Evolutionary conservation across 2,797 vertebrate genomes (phyloP), one percentile per base, ranked within the genome.

Genomic region (Paedocypris micromegethes): DNA sequence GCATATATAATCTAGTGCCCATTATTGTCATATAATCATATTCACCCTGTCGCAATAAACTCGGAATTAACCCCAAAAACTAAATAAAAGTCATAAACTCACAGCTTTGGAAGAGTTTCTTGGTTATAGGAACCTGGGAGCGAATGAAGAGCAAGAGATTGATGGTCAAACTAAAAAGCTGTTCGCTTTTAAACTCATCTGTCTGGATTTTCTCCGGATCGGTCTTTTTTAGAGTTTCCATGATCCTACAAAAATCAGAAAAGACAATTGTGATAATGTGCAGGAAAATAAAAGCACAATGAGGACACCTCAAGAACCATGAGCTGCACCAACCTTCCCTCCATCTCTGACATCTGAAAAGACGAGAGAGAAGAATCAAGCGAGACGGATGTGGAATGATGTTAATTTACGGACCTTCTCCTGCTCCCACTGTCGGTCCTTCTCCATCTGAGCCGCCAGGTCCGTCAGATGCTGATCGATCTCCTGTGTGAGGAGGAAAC

Each of bases 151-250:
- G 77, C 43, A 88, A 80, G 83, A 91, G 77, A 78, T 85, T 88
- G 82, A 84, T 82, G 72, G 86, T 79, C 73, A 90, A 83, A 59
- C 73, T 70, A 43, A 91, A 79, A 50, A 91, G 83, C 78, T 90
- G 89, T n/a, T 88, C 84, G 0, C 86, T 86, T 81, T 89, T 90
- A 52, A 82, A 79, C 59, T 90, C 86, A 2, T 91, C 90, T 76
- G 89, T 83, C 45, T 58, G 83, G 68, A 91, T 83, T 0, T 70
- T 75, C 73, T 83, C 80, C 3, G 88, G 88, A 72, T 90, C 87
- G 0, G 86, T 86, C 38, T 54, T 77, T 70, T 83, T 85, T 1
- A 90, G 76, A 3, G 86, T 59, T n/a, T 87, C 83, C 43, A 77
- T 70, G 58, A 88, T 83, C 79, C 89, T 91, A 74, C n/a, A 51